Percentiles rank a stretch among this genome's conserved stretches.
Conservation (phyloP, 2,888 invertebrate species). For the Erebia aethiops region DNA sequence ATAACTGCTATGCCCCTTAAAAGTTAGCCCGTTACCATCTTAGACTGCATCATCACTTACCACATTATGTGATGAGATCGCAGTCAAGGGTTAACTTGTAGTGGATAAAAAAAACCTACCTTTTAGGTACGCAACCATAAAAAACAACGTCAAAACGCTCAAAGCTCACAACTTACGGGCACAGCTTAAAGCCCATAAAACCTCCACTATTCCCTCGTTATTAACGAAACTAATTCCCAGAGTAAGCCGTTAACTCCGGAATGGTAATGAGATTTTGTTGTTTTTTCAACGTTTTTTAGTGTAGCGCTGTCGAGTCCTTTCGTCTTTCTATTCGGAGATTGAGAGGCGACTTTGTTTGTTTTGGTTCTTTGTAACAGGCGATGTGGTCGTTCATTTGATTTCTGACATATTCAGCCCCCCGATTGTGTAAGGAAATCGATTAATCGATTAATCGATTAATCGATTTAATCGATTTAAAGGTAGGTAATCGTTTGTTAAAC, state of each 20-base stretch:
- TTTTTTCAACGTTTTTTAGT: slow-evolving; percentile 42
- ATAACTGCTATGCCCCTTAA: too few relatives aligned
- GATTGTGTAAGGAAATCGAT: too few relatives aligned
- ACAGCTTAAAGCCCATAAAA: slow-evolving; percentile 53
- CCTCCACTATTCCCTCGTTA: slow-evolving; percentile 58
- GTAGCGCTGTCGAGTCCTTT: slow-evolving; percentile 32
- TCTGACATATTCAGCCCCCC: too few relatives aligned
- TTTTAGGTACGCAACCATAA: too few relatives aligned
- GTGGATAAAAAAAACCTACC: too few relatives aligned
- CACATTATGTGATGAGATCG: too few relatives aligned
- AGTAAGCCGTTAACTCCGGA: slow-evolving; percentile 64
- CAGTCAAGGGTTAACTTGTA: too few relatives aligned
- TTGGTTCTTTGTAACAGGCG: slow-evolving; percentile 20
- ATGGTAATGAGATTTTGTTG: slow-evolving; percentile 60
- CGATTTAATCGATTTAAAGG: too few relatives aligned
- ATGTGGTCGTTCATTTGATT: slow-evolving; percentile 6
- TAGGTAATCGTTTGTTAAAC: too few relatives aligned
- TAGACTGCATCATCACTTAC: too few relatives aligned
- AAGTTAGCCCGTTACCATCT: too few relatives aligned
- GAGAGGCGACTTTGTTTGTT: slow-evolving; percentile 34
- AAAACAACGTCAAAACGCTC: slow-evolving; percentile 10
- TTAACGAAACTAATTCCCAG: slow-evolving; percentile 62
- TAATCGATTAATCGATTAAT: too few relatives aligned
- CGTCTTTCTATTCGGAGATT: slow-evolving; percentile 38
- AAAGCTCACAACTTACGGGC: slow-evolving; percentile 27